Conservation (phyloP, 2,113 vertebrate genomes). For the Pan troglodytes region NHGRI_mPanTro3-v2.1_pri NC_072416.2:16839001-16839500, state of each 20-base stretch:
- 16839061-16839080: neutral
- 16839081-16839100: neutral
- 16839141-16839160: conserved; percentile 31
- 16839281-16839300: conserved; percentile 69
- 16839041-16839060: neutral
- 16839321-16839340: conserved; percentile 63
- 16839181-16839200: conserved; percentile 66
- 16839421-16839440: neutral
- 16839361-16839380: conserved; percentile 26
- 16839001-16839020: neutral
- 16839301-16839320: conserved; percentile 81
- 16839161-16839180: conserved; percentile 57
- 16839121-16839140: neutral
- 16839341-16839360: conserved; percentile 64
- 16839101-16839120: neutral
- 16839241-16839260: conserved; percentile 82
- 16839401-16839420: neutral
- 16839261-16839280: conserved; percentile 82
- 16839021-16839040: neutral
- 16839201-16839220: conserved; percentile 68
- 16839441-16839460: neutral
- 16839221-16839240: conserved; percentile 70
- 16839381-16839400: neutral
- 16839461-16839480: neutral
- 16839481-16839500: neutral